Percentiles rank a stretch among this genome's conserved stretches.
Evolutionary conservation across 2,113 vertebrate species (phyloP).

Genomic region (Promerops cafer): DNA sequence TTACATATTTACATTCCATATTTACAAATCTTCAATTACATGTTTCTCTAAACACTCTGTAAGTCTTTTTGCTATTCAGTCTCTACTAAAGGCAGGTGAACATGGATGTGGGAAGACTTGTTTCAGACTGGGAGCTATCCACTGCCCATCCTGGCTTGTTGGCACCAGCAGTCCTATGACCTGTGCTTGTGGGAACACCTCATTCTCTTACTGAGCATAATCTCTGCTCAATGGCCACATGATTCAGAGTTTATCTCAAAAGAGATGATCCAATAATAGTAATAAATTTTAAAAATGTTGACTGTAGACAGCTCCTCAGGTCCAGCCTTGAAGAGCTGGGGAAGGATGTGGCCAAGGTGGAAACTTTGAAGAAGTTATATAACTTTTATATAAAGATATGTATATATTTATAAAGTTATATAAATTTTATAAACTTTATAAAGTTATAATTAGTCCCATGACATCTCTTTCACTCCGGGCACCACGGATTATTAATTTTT

Average conservation of each 20-base stretch:
- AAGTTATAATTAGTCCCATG: not conserved
- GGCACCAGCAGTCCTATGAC: not conserved
- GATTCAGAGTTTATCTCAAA: not conserved
- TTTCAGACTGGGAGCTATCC: not conserved
- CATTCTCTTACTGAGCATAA: not conserved
- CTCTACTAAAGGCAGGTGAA: not conserved
- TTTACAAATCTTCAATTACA: not conserved
- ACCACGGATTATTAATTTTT: not conserved
- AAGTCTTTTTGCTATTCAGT: not conserved
- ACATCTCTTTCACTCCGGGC: not conserved
- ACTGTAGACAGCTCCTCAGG: not conserved
- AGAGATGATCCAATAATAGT: not conserved
- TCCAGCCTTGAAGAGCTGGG: not conserved
- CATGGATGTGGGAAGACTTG: not conserved
- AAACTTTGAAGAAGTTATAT: not conserved
- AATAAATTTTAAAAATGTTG: not conserved
- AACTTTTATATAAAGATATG: not conserved
- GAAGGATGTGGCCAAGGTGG: not conserved
- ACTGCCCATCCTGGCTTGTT: fast-evolving
- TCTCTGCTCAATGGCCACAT: not conserved
- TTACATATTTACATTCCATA: not conserved
- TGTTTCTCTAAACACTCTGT: not conserved
- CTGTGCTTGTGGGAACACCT: not conserved
- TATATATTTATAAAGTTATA: not conserved
- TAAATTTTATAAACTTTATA: not conserved